These are phyloP conservation scores for Hemichromis elongatus DNA, from an alignment of 2,113 vertebrate species.

Conservation along the genomic window DNA sequence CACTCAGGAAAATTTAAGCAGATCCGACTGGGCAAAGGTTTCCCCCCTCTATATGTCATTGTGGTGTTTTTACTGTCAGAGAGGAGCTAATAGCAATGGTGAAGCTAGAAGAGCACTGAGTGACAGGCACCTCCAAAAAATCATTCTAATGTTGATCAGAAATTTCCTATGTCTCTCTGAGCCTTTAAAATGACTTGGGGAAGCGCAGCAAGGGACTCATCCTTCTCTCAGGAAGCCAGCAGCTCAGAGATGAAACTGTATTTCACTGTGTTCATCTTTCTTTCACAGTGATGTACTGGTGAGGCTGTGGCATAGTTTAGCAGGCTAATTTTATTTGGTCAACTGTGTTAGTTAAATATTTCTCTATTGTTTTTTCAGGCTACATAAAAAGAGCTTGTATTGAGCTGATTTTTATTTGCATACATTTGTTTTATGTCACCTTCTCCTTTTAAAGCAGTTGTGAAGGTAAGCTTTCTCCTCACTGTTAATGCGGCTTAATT, in stretches of 20 bases:
- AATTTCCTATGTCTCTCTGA: neutral
- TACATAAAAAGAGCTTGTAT: neutral
- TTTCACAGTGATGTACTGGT: constrained; percentile 72
- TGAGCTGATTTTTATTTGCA: neutral
- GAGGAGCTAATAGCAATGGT: constrained; percentile 21
- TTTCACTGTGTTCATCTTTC: constrained; percentile 82
- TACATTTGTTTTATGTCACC: neutral
- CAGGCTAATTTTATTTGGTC: neutral
- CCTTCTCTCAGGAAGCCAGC: constrained; percentile 79
- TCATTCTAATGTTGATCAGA: neutral
- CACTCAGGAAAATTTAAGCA: neutral
- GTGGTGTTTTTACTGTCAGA: constrained; percentile 52
- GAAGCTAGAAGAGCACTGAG: neutral
- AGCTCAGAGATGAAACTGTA: constrained; percentile 80
- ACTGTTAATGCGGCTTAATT: neutral
- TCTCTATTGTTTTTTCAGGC: neutral
- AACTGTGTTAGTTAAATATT: neutral
- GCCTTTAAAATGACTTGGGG: constrained; percentile 77
- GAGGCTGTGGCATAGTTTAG: neutral
- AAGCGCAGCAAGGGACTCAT: constrained; percentile 52
- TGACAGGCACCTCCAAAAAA: neutral
- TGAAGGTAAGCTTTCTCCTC: neutral
- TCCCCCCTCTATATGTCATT: neutral
- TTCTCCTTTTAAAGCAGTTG: neutral
- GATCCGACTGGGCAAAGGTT: neutral